Evolutionary conservation across 1,140 invertebrate species (phyloP), one percentile per base, ranked within the genome.

Genomic region (Drepana arcuata): DNA sequence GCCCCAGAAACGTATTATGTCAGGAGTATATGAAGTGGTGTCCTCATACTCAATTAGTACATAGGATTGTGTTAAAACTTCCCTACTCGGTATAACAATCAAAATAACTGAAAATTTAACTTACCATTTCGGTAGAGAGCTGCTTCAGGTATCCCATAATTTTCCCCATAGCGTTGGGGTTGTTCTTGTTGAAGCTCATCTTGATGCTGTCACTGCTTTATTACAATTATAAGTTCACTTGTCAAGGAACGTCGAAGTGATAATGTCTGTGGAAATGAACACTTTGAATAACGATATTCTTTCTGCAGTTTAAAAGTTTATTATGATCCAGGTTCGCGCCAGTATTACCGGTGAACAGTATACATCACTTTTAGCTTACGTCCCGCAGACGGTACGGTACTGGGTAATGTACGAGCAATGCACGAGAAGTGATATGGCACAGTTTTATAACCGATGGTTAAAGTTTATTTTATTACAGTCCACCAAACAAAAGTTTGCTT

Each of bases 101-200:
- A n/a, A n/a, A n/a, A n/a, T n/a, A n/a, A n/a, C n/a, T n/a, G n/a
- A n/a, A n/a, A n/a, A n/a, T n/a, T 33, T 7, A 38, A 73, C 81
- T 75, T 66, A 84, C 82, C 79, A 75, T 82, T 64, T 83, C 82
- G 9, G 66, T 77, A 50, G 82, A 84, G 18, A 84, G 64, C 60
- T 84, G 78, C 47, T 72, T 73, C 15, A 84, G 59, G 44, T 82
- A 82, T 39, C 64, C 81, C 74, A 83, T 77, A 38, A 84, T 66
- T 41, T 84, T 83, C 62, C 69, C 78, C 75, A 82, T 60, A 7
- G 78, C 52, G 46, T 80, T 81, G 44, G 77, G 70, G 59, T 78
- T 83, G 31, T 79, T 83, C 56, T 78, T 83, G 50, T 84, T 82
- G 58, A 83, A 84, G 48, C 82, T 84, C 82, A 84, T 84, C 59